Base-by-base conservation (phyloP, 2,113 vertebrate species). In the Corvus cornix region DNA sequence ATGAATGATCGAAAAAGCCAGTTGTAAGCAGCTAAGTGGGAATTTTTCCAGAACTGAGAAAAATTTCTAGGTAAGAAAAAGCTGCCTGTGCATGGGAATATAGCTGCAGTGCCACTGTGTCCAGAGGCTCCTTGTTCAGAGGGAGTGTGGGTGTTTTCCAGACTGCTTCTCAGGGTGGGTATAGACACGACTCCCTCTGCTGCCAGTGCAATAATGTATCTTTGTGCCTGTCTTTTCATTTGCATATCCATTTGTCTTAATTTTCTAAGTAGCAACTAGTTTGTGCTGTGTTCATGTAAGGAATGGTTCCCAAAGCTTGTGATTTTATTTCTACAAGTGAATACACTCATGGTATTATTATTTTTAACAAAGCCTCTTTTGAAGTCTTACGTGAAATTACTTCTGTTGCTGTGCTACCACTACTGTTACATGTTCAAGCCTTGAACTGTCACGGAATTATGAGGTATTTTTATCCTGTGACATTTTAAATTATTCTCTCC, bases 401-500 rank as follows among this genome's bases (percentile, higher is more conserved):
- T 85, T 94, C 72, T 91, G 64, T 91, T 97, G 83, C 66, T 53
- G 89, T 90, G 74, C 52, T 90, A 23, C 84, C 22, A 8, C 84
- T 83, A 67, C 72, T 77, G 19, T 95, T 97, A 95, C 3, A 4
- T 78, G 83, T 84, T 37, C 68, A 92, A 87, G 66, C 82, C 60
- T 93, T 95, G 93, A 97, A 86, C 80, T 94, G 75, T 96, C 93
- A 77, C 44, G 95, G 91, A 98, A 96, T 96, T 95, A 90, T 39
- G 90, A 96, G 89, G n/a, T 96, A 88, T 96, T 97, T 97, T 96
- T 96, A 94, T 78, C 62, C 74, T 86, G 72, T 97, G 96, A 96
- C 93, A 97, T 96, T 98, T 96, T 79, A 95, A 98, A 98, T 96
- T 93, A 92, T 93, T 98, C 90, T 98, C 95, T 92, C 97, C 79